Evolutionary conservation across 1,140 invertebrate species (phyloP).

Genomic region (Bursaphelenchus mucronatus): DNA sequence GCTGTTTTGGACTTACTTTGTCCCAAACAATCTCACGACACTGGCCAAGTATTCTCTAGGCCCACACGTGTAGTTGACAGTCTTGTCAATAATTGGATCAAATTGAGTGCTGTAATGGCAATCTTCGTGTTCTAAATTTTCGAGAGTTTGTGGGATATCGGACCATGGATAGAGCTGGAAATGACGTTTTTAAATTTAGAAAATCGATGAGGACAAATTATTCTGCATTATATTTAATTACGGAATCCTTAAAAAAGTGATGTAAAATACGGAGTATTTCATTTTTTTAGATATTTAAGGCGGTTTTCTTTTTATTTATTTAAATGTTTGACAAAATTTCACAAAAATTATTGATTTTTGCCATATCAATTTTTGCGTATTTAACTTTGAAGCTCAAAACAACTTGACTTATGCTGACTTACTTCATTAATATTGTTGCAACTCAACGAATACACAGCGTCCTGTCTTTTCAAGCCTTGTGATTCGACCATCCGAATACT

Average conservation of each 20-base stretch:
- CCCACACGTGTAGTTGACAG: slow-evolving; percentile 42
- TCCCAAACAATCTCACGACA: slow-evolving; percentile 52
- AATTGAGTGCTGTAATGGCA: slow-evolving; percentile 54
- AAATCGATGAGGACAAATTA: neutral
- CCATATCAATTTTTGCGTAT: no score
- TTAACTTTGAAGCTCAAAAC: no score
- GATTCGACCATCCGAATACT: slow-evolving; percentile 59
- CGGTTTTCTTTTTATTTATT: slow-evolving; percentile 11
- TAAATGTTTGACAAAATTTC: slow-evolving; percentile 6
- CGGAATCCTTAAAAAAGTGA: slow-evolving; percentile 18
- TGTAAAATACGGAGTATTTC: slow-evolving; percentile 14
- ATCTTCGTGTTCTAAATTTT: slow-evolving; percentile 53
- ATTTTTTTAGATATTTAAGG: slow-evolving; percentile 12
- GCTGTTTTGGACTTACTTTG: slow-evolving; percentile 41
- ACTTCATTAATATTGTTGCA: slow-evolving; percentile 53
- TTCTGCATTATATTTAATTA: no score
- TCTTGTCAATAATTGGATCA: slow-evolving; percentile 52
- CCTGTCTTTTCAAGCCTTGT: slow-evolving; percentile 55
- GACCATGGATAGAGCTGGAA: slow-evolving; percentile 56
- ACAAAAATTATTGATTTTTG: no score
- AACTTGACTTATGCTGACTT: no score
- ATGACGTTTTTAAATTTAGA: slow-evolving; percentile 18
- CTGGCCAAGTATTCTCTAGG: slow-evolving; percentile 56
- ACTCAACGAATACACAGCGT: slow-evolving; percentile 54
- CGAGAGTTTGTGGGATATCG: slow-evolving; percentile 52